These are phyloP conservation scores for Vulpes vulpes DNA, from an alignment of 2,113 vertebrate species.

Conservation along the genomic window DNA sequence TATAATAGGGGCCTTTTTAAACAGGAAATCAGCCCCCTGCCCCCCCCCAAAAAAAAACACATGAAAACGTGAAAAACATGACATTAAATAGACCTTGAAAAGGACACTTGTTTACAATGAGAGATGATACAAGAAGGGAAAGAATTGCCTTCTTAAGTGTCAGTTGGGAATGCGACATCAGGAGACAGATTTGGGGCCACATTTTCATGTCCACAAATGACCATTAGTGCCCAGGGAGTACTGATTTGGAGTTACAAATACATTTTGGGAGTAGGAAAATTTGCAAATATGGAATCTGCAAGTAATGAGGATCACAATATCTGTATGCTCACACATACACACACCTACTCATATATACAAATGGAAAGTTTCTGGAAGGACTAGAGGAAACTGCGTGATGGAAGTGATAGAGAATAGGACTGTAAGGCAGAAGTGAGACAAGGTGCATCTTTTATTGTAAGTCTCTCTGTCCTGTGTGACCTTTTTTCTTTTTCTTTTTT, in stretches of 20 bases:
- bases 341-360: background rate
- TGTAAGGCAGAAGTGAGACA: background rate
- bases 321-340: rapidly evolving
- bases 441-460: background rate
- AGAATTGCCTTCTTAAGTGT: background rate
- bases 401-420: background rate
- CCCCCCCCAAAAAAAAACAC: background rate
- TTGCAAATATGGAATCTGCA: background rate
- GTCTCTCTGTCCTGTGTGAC: background rate
- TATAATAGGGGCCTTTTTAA: background rate
- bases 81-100: background rate
- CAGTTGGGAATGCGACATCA: background rate
- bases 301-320: background rate
- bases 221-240: background rate
- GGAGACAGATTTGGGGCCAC: background rate
- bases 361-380: background rate
- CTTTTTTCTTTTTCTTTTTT: background rate
- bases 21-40: background rate
- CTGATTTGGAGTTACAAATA: background rate
- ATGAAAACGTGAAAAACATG: background rate
- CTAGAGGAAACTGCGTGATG: background rate
- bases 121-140: background rate
- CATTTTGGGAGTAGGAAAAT: background rate
- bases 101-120: background rate
- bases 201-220: background rate